Evolutionary conservation across 2,888 invertebrate species (phyloP).

Genomic region (Anaspis maculata): DNA sequence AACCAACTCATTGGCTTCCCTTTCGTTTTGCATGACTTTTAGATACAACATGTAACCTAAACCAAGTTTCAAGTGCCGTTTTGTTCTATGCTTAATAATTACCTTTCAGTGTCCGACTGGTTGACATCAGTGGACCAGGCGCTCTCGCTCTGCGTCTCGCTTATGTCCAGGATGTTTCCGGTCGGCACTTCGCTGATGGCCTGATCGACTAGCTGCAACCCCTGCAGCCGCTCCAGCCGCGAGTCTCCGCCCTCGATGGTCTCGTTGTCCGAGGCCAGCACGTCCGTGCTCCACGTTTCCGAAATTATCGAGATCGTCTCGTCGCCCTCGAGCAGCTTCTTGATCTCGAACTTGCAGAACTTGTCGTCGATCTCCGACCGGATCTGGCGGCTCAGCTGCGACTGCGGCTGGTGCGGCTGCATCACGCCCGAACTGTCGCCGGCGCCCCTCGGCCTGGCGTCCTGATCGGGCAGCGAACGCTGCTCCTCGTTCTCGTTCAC

Average conservation of each 20-base stretch:
- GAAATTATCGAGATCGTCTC: conserved; percentile 96
- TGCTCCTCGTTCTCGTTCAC: conserved; percentile 54
- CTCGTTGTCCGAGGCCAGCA: conserved; percentile 93
- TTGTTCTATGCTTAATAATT: no score
- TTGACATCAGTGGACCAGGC: conserved; percentile 98
- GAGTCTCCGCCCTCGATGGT: conserved; percentile 62
- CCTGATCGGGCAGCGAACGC: conserved; percentile 27
- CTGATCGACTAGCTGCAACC: conserved; percentile 29
- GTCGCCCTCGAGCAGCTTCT: conserved; percentile 67
- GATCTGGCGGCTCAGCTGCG: conserved; percentile 62
- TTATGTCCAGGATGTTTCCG: conserved; percentile 56
- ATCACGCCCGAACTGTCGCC: no score
- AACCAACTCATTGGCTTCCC: no score
- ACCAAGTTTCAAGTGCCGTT: no score
- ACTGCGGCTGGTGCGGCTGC: conserved; percentile 45
- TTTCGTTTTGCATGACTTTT: no score
- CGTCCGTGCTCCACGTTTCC: conserved; percentile 98
- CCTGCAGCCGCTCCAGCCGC: conserved; percentile 47
- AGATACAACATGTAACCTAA: no score
- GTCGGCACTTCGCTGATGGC: conserved; percentile 36
- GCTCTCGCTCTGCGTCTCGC: conserved; percentile 89
- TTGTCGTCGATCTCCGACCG: conserved; percentile 95
- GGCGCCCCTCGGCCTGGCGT: conserved; percentile 31
- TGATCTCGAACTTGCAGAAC: conserved; percentile 97
- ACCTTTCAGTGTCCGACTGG: conserved; percentile 87